These are phyloP conservation scores for Aethina tumida DNA, from an alignment of 1,140 invertebrate species.

Conservation along the genomic window DNA sequence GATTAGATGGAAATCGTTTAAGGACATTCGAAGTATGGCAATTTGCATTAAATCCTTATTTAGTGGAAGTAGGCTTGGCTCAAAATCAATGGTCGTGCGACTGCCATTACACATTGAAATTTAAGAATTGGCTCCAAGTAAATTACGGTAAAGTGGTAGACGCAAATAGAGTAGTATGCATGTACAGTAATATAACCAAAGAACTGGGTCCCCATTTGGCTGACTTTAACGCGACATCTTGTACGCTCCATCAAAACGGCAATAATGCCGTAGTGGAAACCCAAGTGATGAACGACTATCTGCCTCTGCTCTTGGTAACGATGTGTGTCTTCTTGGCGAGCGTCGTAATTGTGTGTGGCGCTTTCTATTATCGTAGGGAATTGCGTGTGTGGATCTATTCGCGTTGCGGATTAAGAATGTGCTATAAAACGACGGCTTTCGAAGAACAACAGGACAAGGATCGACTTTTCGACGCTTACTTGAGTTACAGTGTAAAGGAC, in stretches of 20 bases:
- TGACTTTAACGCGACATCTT: constrained; percentile 59
- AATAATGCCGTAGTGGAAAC: constrained; percentile 57
- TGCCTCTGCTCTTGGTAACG: constrained; percentile 64
- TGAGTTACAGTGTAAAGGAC: constrained; percentile 85
- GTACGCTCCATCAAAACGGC: constrained; percentile 53
- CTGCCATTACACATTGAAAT: constrained; percentile 68
- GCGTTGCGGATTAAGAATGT: constrained; percentile 73
- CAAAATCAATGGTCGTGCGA: constrained; percentile 86
- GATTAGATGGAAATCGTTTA: constrained; percentile 76
- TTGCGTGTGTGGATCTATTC: constrained; percentile 80
- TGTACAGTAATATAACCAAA: constrained; percentile 53
- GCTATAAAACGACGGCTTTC: constrained; percentile 68
- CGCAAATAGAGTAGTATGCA: constrained; percentile 54
- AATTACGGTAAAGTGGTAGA: constrained; percentile 66
- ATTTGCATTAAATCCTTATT: constrained; percentile 61
- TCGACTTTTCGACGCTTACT: constrained; percentile 81
- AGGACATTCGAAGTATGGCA: constrained; percentile 69
- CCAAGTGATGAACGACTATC: constrained; percentile 67
- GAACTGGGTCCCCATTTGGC: constrained; percentile 47
- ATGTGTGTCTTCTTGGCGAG: constrained; percentile 62
- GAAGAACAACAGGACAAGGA: constrained; percentile 68
- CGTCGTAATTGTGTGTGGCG: constrained; percentile 59
- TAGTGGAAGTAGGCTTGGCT: constrained; percentile 68
- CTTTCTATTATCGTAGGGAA: constrained; percentile 72
- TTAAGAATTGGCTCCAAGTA: constrained; percentile 63